Base-by-base conservation (phyloP, 2,888 invertebrate genomes). In the Dusona sp. region DNA sequence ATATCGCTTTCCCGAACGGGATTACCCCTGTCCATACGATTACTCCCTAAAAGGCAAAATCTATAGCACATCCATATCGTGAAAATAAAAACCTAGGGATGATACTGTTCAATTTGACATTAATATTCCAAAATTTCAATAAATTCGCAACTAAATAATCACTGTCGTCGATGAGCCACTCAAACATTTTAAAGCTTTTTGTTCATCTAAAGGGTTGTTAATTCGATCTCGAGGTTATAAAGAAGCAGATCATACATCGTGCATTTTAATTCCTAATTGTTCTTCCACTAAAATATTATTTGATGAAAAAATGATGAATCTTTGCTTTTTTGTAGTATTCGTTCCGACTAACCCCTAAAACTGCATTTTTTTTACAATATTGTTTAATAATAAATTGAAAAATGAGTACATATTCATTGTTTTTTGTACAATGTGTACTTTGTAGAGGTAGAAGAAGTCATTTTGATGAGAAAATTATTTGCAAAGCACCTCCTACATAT, bases 1-100 rank as follows among this genome's bases (percentile, higher is more conserved):
- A 74, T 80, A 70, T 45, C 83, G 61, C 78, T 84, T 86, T 73
- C 68, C 75, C 65, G 61, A 83, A 88, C 85, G 79, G 85, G 83
- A 87, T 88, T 88, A 88, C 83, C 83, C 67, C 73, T 75, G 84
- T 67, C 67, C 78, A 42, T 75, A 51, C 38, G 54, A 25, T 19
- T 57, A 64, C 64, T 79, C 61, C 42, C 68, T 67, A 82, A 85
- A 73, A 65, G 45, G 38, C 65, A 51, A 48, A 64, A 57, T 45
- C 72, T 54, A 29, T 19, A 33, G n/a, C 38, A 48, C 33, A 13
- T 19, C 13, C 25, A 65, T 48, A 77, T 77, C n/a, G 7, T 22
- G 13, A 57, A 51, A 51, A 25, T 2, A n/a, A 38, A 61, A 57
- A 25, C 7, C 6, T 25, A 29, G 25, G 29, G 29, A 61, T 61